Evolutionary conservation across 2,797 vertebrate genomes (phyloP), one percentile per base, ranked within the genome.

Genomic region (Sciurus carolinensis): DNA sequence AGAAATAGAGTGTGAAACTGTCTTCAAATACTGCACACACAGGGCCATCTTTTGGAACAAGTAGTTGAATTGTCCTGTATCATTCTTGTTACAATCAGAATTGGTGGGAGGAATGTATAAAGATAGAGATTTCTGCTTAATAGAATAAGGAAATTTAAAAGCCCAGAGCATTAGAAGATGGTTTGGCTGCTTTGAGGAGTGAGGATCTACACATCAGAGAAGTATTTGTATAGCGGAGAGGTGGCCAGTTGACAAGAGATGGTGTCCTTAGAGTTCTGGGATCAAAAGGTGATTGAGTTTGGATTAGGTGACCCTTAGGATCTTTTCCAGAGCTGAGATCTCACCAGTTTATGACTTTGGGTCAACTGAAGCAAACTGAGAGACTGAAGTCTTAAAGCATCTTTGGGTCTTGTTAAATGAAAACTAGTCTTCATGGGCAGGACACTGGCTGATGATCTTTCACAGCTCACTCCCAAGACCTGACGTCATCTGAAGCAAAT

Each of bases 261-360:
- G 62, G 76, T 50, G 10, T 85, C 20, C 39, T 50, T 71, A 44
- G 36, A 3, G 13, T 14, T 64, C 62, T 62, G 36, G 69, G 30
- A 71, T 79, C 67, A 77, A 77, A 69, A 44, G 42, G 28, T 79
- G 69, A 54, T 67, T 42, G 36, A 33, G 14, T 90, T 83, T 83
- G 69, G 85, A 72, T n/a, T 57, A 77, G 59, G 76, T 36, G 67
- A 59, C 30, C 5, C 24, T 64, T 18, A 91, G 59, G 24, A 2
- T 36, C 52, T 77, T 93, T 93, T 69, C 22, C 7, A 73, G 79
- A 87, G 57, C 30, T 85, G 82, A 85, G 52, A 57, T 91, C 66
- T 52, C 66, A 85, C 30, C n/a, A 9, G 18, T 52, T 36, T 8
- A 1, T 50, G 26, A 73, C 30, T 69, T 88, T 14, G 36, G 83